These are phyloP conservation scores for Desoria tigrina DNA, from an alignment of 2,888 invertebrate genomes.

Conservation along the genomic window DNA sequence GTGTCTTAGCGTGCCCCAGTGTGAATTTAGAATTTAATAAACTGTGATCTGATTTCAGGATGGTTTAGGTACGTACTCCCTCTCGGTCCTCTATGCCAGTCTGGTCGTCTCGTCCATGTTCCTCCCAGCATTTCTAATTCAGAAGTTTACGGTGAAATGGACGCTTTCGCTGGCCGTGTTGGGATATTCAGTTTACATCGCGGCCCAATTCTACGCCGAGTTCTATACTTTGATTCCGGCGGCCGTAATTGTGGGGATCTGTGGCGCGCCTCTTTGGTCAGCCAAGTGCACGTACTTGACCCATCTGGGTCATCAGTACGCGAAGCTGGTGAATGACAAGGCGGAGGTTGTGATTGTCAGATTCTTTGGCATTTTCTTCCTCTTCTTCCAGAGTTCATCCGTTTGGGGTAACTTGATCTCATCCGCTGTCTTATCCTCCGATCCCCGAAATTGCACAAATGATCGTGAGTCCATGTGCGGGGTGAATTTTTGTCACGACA, in stretches of 20 bases:
- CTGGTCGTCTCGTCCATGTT: conserved; percentile 72
- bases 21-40: no score
- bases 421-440: conserved; percentile 80
- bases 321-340: conserved; percentile 80
- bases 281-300: conserved; percentile 97
- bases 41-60: conserved; percentile 60
- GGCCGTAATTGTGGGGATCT: conserved; percentile 88
- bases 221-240: conserved; percentile 88
- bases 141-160: conserved; percentile 93
- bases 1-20: no score
- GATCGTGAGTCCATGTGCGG: conserved; percentile 28
- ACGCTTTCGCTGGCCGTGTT: conserved; percentile 85
- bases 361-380: conserved; percentile 98
- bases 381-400: conserved; percentile 90
- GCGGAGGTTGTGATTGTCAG: conserved; percentile 90
- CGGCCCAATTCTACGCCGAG: conserved; percentile 86
- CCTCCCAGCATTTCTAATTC: conserved; percentile 88
- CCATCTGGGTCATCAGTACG: conserved; percentile 77
- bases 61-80: conserved; percentile 84
- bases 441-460: conserved; percentile 62
- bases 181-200: conserved; percentile 92
- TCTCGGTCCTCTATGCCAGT: conserved; percentile 79
- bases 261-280: conserved; percentile 93
- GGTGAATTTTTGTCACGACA: conserved; percentile 36
- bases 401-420: conserved; percentile 95